Percentiles rank a stretch among this genome's conserved stretches.
Conservation (phyloP, 2,113 vertebrate genomes). For the Marmota monax region DNA sequence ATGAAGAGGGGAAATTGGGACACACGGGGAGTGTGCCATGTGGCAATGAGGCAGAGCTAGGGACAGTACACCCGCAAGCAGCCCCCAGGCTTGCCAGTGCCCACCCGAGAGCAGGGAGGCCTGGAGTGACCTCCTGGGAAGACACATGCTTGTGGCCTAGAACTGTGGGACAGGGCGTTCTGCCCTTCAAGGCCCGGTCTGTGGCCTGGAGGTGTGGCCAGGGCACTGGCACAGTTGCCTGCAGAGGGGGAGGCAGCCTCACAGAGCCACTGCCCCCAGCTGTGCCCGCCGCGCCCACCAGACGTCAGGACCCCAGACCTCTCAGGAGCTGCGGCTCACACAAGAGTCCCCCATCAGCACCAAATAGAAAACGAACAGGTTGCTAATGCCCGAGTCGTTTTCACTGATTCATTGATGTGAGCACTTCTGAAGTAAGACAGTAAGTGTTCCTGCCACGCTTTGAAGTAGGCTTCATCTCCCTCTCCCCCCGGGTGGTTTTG, state of each 20-base stretch:
- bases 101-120: not conserved
- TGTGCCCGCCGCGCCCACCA: not conserved
- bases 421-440: conserved; percentile 86
- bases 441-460: conserved; percentile 88
- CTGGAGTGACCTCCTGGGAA: not conserved
- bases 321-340: conserved; percentile 69
- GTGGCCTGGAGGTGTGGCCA: not conserved
- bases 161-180: accelerated
- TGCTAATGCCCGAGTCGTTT: conserved; percentile 86
- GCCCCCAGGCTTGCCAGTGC: too few species aligned
- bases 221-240: not conserved
- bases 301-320: not conserved
- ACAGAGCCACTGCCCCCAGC: too few species aligned
- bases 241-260: not conserved
- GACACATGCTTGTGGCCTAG: too few species aligned
- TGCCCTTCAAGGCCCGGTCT: too few species aligned
- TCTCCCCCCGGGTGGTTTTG: conserved; percentile 87
- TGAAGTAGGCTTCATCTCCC: conserved; percentile 86
- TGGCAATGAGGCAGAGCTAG: not conserved
- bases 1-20: accelerated
- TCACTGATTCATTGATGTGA: conserved; percentile 88
- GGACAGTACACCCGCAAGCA: accelerated
- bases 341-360: conserved; percentile 81
- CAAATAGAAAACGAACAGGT: conserved; percentile 86
- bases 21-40: accelerated